phyloP scores from a whole-genome alignment of 2,113 vertebrate genomes.

The Motacilla alba region DNA sequence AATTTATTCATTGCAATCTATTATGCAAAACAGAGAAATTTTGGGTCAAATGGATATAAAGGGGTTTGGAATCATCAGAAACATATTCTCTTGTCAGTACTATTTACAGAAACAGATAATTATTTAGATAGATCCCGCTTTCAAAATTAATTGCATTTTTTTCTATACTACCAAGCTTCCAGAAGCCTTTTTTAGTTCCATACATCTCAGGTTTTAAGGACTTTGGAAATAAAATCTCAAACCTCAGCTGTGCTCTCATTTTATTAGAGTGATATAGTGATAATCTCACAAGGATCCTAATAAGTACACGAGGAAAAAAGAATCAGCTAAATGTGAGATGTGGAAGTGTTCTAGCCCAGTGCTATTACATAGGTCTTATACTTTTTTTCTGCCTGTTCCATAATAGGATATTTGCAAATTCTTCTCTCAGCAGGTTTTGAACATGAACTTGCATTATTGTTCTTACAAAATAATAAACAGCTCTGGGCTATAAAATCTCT shows the following conservation, averaged over 20 bases:
- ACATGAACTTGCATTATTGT: slow-evolving; percentile 75
- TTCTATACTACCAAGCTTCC: neutral
- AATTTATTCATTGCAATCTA: neutral
- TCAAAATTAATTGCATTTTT: neutral
- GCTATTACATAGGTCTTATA: slow-evolving; percentile 6
- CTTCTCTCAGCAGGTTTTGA: slow-evolving; percentile 73
- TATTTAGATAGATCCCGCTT: neutral
- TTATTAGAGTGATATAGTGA: neutral
- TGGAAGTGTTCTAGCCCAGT: slow-evolving; percentile 10
- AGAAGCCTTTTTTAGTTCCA: neutral
- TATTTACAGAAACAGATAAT: neutral
- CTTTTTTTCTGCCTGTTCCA: slow-evolving; percentile 4
- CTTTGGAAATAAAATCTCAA: neutral
- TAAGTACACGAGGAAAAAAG: neutral
- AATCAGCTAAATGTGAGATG: neutral
- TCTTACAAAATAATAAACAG: slow-evolving; percentile 79
- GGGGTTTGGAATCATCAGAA: neutral
- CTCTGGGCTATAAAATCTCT: slow-evolving; percentile 77
- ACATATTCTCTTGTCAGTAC: neutral
- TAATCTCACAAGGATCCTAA: neutral
- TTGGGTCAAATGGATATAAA: neutral
- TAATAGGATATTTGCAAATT: slow-evolving; percentile 69
- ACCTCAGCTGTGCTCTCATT: neutral
- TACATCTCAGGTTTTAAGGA: neutral
- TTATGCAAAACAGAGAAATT: neutral